Evolutionary conservation across 2,888 invertebrate species (phyloP), one percentile per base, ranked within the genome.

Genomic region (Brenthis ino): DNA sequence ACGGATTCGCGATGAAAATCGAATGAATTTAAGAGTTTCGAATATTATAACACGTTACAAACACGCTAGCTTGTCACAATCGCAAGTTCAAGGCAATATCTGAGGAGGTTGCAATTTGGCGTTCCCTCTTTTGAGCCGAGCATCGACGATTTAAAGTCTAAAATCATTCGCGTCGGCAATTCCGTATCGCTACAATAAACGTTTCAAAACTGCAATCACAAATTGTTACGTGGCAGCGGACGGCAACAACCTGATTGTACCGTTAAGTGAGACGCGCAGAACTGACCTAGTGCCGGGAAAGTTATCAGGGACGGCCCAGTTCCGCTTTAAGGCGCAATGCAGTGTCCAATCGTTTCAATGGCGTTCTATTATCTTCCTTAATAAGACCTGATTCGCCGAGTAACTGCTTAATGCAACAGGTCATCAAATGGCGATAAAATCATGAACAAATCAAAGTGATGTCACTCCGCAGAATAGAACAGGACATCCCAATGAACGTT

Each of bases 261-360:
- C 92, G 92, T 93, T 93, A 91, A 81, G 82, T 85, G 87, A 86
- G 85, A 86, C 84, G 86, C 85, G 87, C 89, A 89, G 86, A 92
- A 90, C 91, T 92, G 92, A 93, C 92, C 92, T 92, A 93, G 88
- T 93, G 88, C 86, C 89, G 88, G 86, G 89, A 87, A 88, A 89
- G 87, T 87, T 89, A 90, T 88, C 90, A 90, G 87, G 84, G 85
- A 86, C 88, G 84, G 83, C 81, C 75, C 82, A 85, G 82, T 88
- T 85, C 85, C 85, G 86, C 84, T 86, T 86, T 82, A 84, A 85
- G 84, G 79, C 80, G 74, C 73, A 81, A 75, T 76, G 79, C 77
- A 79, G 76, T 54, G 57, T 64, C 61, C 60, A 37, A 61, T 16
- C 48, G 61, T 66, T 69, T 79, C 80, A 74, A 73, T 68, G 77